Evolutionary conservation across 2,113 vertebrate genomes (phyloP).

Genomic region (Hymenochirus boettgeri): DNA sequence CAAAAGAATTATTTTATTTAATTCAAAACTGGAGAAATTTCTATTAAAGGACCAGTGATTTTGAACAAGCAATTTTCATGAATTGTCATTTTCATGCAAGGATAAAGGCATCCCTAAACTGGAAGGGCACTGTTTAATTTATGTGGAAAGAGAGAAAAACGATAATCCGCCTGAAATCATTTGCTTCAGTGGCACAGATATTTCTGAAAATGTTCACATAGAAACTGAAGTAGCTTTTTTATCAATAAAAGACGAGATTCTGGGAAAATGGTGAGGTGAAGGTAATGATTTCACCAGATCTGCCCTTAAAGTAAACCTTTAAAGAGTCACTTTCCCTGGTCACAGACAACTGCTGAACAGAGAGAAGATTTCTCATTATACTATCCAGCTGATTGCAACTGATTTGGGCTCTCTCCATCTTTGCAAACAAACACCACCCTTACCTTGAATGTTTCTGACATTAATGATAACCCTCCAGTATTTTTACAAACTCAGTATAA

Average conservation of each 20-base stretch:
- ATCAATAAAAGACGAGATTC: slow-evolving; percentile 56
- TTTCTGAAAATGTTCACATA: slow-evolving; percentile 50
- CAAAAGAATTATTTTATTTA: slow-evolving; percentile 63
- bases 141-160: slow-evolving; percentile 67
- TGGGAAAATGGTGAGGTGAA: slow-evolving; percentile 55
- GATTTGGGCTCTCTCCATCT: slow-evolving; percentile 77
- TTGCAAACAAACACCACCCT: slow-evolving; percentile 72
- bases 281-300: slow-evolving; percentile 69
- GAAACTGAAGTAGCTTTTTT: slow-evolving; percentile 53
- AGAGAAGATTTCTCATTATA: slow-evolving; percentile 64
- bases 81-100: slow-evolving; percentile 72
- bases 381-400: slow-evolving; percentile 72
- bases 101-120: slow-evolving; percentile 73
- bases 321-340: slow-evolving; percentile 68
- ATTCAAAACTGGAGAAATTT: slow-evolving; percentile 66
- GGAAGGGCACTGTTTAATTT: slow-evolving; percentile 71
- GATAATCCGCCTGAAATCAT: slow-evolving; percentile 70
- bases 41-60: slow-evolving; percentile 64
- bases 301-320: slow-evolving; percentile 59
- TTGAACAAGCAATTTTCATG: slow-evolving; percentile 69
- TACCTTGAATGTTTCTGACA: slow-evolving; percentile 69
- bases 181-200: slow-evolving; percentile 22
- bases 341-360: slow-evolving; percentile 68
- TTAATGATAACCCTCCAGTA: slow-evolving; percentile 73
- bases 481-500: slow-evolving; percentile 68